A percentile compares a stretch with the other conserved stretches of the same genome.
Evolutionary conservation across 2,888 invertebrate species (phyloP).

Genomic region (Gisinianus flammeolus): DNA sequence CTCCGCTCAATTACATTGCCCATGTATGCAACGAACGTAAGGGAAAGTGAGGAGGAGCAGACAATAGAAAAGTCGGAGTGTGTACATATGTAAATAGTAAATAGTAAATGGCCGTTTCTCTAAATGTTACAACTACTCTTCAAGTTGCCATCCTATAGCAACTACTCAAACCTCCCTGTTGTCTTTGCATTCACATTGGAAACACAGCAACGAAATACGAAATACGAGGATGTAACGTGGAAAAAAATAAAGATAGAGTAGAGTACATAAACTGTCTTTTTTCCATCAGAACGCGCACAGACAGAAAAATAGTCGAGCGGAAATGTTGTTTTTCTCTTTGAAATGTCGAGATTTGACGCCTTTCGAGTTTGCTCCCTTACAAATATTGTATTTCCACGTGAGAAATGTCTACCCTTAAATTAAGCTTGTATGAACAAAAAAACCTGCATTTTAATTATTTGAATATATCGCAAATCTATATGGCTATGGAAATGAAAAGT

Average conservation of each 20-base stretch:
- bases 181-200: not conserved
- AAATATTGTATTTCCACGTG: too few relatives aligned
- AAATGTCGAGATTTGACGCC: too few relatives aligned
- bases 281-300: not conserved
- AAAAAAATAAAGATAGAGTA: too few relatives aligned
- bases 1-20: conserved; percentile 27
- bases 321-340: too few relatives aligned
- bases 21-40: not conserved
- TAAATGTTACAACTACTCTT: not conserved
- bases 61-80: not conserved
- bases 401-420: too few relatives aligned
- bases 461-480: too few relatives aligned
- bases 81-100: not conserved
- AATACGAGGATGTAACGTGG: too few relatives aligned
- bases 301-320: not conserved
- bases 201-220: too few relatives aligned
- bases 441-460: not conserved
- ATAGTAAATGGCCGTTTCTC: not conserved
- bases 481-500: not conserved
- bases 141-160: not conserved
- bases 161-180: not conserved
- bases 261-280: too few relatives aligned
- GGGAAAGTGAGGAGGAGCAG: not conserved
- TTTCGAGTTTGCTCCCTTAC: too few relatives aligned
- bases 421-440: too few relatives aligned